Evolutionary conservation across 1,140 invertebrate species (phyloP).

Genomic region (Acyrthosiphon pisum): DNA sequence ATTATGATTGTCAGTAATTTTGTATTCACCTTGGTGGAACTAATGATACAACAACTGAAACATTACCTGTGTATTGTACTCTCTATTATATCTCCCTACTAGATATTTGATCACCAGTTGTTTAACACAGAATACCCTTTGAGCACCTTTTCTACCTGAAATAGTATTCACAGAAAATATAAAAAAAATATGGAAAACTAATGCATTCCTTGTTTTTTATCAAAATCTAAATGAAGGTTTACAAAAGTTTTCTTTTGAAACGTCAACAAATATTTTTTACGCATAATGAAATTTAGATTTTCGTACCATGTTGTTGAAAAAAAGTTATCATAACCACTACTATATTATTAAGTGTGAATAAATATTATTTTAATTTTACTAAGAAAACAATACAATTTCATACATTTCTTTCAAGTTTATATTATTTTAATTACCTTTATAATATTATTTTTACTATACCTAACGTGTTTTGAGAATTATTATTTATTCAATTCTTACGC

Average conservation of each 20-base stretch:
- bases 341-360: background rate
- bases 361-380: background rate
- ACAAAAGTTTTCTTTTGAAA: background rate
- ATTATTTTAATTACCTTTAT: background rate
- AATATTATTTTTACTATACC: background rate
- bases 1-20: background rate
- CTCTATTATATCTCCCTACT: background rate
- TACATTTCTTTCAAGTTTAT: background rate
- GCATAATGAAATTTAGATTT: background rate
- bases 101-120: background rate
- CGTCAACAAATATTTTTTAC: background rate
- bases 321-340: too few species aligned
- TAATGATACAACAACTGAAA: background rate
- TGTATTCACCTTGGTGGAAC: background rate
- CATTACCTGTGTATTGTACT: background rate
- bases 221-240: background rate
- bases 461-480: background rate
- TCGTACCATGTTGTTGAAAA: too few species aligned
- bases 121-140: too few species aligned
- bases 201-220: background rate
- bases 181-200: background rate
- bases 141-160: too few species aligned
- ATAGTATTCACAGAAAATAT: background rate
- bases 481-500: background rate
- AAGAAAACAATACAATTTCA: background rate